Base-by-base conservation (phyloP, 2,113 vertebrate species). In the Nicator chloris region DNA sequence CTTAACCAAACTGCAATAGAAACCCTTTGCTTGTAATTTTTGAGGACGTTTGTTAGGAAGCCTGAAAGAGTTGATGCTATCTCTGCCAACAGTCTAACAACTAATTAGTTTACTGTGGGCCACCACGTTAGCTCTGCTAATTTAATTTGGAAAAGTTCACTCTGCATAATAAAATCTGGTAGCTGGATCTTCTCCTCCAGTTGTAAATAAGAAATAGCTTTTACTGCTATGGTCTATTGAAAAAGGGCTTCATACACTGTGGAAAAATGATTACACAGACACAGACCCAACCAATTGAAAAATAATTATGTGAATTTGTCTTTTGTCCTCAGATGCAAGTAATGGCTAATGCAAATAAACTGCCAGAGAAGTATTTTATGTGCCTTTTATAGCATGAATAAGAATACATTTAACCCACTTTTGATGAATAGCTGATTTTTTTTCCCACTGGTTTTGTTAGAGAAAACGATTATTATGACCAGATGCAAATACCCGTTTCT, bases 271-370 rank as follows among this genome's bases (percentile, higher is more conserved):
- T 93, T 71, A 85, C 63, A 66, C 79, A 96, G 94, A 71, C 82
- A 69, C 86, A 96, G 95, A 54, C 63, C 82, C 88, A 89, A 92
- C 91, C 92, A 78, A 76, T 70, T 94, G 96, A 84, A 93, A 97
- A 94, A 88, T 94, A 83, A 96, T 93, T 88, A 88, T 33, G 47
- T 75, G 87, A 94, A 94, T 84, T 76, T 93, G 87, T 93, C 96
- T 92, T 97, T 95, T 92, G 88, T 93, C 93, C 93, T 92, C 80
- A 86, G 86, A 88, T 85, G 90, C 70, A 82, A 80, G 93, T 91
- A 89, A 89, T 88, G 73, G 87, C 45, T 94, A 95, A 79, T n/a
- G 88, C 92, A 96, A 92, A 94, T 82, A 71, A 92, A 92, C 80
- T 76, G 60, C 86, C 54, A 31, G 23, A 80, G 76, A 97, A 92